Base-by-base conservation (phyloP, 2,113 vertebrate genomes). In the Ranitomeya imitator region DNA sequence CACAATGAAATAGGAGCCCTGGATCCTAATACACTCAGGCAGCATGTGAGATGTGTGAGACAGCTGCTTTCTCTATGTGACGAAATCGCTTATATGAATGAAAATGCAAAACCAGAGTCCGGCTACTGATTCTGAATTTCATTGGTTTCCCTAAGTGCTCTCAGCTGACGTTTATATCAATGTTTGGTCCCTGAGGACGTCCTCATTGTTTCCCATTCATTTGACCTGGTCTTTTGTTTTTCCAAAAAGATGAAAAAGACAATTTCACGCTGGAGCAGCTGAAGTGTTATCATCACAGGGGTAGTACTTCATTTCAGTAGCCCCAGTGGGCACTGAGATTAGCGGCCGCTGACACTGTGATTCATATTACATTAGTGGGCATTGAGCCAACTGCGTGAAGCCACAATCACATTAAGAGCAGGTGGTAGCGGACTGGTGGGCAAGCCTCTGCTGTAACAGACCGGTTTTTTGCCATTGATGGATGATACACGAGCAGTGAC, bases 141-240 rank as follows among this genome's bases (percentile, higher is more conserved):
- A 84, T 88, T 81, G 71, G 16, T 10, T 84, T 88, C 57, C 84
- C 77, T 71, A 84, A 45, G n/a, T 31, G 18, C 23, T 83, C 60
- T 84, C 55, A 78, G 54, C 59, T 84, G n/a, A 65, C 81, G 84
- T 77, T 77, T 83, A 77, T 45, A 63, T 88, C 57, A 77, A 23
- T 31, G 37, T 21, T 78, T 19, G 45, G 71, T 69, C 73, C 73
- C 19, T 55, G 10, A 60, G 73, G 71, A 61, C 57, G 18, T 79
- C 19, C 16, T 54, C 26, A 74, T 88, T 51, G 51, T 45, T 61
- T 83, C 13, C 67, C 45, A 31, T 77, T 81, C 65, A 83, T 45
- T 21, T 79, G 8, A 13, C 76, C 63, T 37, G 71, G 11, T 52
- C 26, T 61, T 73, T 52, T 61, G 80, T 13, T 59, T 78, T 83